Base-by-base conservation (phyloP, 2,888 invertebrate species). In the Drosophila percnosoma region DNA sequence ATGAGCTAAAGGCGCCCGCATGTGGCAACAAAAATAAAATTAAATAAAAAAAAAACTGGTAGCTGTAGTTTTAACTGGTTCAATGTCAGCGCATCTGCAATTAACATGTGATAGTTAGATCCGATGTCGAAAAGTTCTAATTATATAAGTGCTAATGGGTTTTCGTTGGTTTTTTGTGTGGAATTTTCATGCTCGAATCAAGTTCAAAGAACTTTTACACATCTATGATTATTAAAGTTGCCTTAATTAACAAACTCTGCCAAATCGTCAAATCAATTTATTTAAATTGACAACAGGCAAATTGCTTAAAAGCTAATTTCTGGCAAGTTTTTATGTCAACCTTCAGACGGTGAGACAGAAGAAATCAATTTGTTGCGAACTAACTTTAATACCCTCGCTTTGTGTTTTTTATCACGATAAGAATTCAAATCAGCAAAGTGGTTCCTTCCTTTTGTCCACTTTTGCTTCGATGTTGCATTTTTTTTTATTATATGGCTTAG, bases 11-110 rank as follows among this genome's bases (percentile, higher is more conserved):
- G 62, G 53, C 51, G 67, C 85, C 84, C 84, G 83, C 82, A 82
- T 79, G 62, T 59, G 38, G 29, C 66, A 48, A 5, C 18, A 29
- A 24, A n/a, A 11, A 1, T 3, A 29, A 49, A 10, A 10, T 6
- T 4, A 11, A 27, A 34, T 11, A 33, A 31, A 40, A 13, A 13
- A 54, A 55, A 61, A 79, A 80, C 80, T 77, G 55, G 77, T 80
- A 75, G 80, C 77, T 45, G 51, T 29, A 55, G 70, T 57, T 49
- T 49, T 11, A 57, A 52, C 38, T 21, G 48, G 52, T n/a, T 69
- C 83, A 83, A 82, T 82, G 84, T 68, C 82, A 60, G 34, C 68
- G 58, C 78, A 70, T 84, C 78, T 73, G 78, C 78, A 75, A 78
- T 75, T 69, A 78, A 55, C 82, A 80, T 78, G 49, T 67, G 49